These are phyloP conservation scores for Drosophila kambysellisi DNA, from an alignment of 2,888 invertebrate species.

Conservation along the genomic window DNA sequence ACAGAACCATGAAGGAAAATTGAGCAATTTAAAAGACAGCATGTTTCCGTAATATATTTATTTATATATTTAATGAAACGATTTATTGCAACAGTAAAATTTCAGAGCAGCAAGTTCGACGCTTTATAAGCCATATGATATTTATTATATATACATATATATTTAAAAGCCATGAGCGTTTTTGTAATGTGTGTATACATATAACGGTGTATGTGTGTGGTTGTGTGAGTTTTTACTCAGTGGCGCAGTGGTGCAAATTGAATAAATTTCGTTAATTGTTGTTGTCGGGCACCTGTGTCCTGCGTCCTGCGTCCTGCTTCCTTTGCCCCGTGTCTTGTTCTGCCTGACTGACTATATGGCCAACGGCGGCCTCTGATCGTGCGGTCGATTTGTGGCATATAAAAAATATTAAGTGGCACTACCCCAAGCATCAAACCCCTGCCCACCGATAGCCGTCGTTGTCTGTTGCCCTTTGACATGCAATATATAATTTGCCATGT, in stretches of 20 bases:
- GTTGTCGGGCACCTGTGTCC: conserved; percentile 70
- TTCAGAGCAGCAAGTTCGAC: conserved; percentile 21
- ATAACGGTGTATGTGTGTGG: neutral
- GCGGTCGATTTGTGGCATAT: conserved; percentile 80
- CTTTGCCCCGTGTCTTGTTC: conserved; percentile 15
- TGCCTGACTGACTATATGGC: conserved; percentile 46
- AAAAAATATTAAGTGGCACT: conserved; percentile 80
- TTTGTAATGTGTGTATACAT: conserved; percentile 24
- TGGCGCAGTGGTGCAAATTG: conserved; percentile 67
- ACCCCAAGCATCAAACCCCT: conserved; percentile 1
- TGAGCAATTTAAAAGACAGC: conserved; percentile 16
- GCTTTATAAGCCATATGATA: conserved; percentile 53
- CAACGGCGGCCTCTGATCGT: conserved; percentile 70
- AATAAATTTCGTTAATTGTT: conserved; percentile 80
- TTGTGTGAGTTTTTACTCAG: conserved; percentile 38
- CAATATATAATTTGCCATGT: conserved; percentile 78
- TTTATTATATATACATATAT: conserved; percentile 58
- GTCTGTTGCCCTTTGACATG: conserved; percentile 79
- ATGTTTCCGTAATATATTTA: conserved; percentile 23
- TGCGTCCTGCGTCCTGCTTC: conserved; percentile 13
- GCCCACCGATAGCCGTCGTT: conserved; percentile 21
- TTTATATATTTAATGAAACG: conserved; percentile 53
- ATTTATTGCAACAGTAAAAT: conserved; percentile 47
- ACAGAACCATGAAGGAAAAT: neutral
- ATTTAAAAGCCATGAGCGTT: conserved; percentile 33